These are phyloP conservation scores for Syngnathus acus DNA, from an alignment of 2,797 vertebrate species.

Conservation along the genomic window DNA sequence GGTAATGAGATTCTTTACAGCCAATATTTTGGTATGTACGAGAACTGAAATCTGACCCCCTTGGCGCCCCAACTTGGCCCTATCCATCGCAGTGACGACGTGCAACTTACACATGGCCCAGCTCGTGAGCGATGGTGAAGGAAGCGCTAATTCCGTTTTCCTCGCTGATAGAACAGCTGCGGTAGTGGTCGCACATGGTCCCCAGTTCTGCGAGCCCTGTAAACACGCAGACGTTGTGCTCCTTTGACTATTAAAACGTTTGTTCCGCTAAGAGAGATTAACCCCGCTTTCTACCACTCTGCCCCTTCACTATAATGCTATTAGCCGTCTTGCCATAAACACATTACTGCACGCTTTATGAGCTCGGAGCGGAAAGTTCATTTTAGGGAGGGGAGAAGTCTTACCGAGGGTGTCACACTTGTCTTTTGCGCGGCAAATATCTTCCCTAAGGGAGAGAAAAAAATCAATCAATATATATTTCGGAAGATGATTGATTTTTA, in stretches of 20 bases:
- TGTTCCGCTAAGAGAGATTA: constrained; percentile 49
- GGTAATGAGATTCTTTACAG: not conserved
- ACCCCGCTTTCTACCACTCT: constrained; percentile 41
- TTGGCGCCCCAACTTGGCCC: not conserved
- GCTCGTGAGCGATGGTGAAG: constrained; percentile 94
- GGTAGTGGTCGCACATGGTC: constrained; percentile 88
- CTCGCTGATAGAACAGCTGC: constrained; percentile 96
- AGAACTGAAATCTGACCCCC: not conserved
- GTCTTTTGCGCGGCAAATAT: constrained; percentile 92
- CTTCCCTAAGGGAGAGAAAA: constrained; percentile 74
- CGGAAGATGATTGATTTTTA: not conserved
- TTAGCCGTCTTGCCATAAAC: constrained; percentile 49
- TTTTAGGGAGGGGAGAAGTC: not conserved
- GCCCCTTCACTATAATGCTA: constrained; percentile 53
- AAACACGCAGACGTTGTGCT: constrained; percentile 21
- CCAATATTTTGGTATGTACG: not conserved
- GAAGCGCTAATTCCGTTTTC: constrained; percentile 95
- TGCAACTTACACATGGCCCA: constrained; percentile 93
- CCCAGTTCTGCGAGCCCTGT: constrained; percentile 91
- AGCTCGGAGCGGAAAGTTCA: constrained; percentile 35
- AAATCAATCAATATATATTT: not conserved
- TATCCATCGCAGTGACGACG: not conserved
- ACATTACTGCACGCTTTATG: constrained; percentile 40
- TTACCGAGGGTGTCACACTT: constrained; percentile 97
- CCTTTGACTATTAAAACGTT: constrained; percentile 35